phyloP scores from a whole-genome alignment of 2,888 invertebrate species.

The Caenorhabditis drosophilae region DNA sequence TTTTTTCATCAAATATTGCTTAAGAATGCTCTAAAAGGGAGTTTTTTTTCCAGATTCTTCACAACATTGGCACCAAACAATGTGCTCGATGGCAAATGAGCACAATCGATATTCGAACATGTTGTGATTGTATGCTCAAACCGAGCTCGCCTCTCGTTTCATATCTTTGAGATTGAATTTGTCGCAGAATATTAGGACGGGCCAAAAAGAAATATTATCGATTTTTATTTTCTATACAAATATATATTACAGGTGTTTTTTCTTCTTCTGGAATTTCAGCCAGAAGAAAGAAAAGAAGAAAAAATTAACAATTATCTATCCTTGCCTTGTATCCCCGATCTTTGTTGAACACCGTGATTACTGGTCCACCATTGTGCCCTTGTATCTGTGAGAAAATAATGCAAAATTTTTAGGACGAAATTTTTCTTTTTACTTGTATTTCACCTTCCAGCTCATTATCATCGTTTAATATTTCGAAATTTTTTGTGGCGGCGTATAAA shows the following conservation, averaged over 20 bases:
- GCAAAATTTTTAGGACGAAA: too few relatives aligned
- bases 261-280: too few relatives aligned
- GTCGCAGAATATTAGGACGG: too few relatives aligned
- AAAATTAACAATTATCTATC: too few relatives aligned
- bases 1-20: too few relatives aligned
- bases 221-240: too few relatives aligned
- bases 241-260: slow-evolving; percentile 18
- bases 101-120: slow-evolving; percentile 47
- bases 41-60: slow-evolving; percentile 39
- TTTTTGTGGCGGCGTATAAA: slow-evolving; percentile 25
- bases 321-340: slow-evolving; percentile 30
- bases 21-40: too few relatives aligned
- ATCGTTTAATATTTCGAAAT: slow-evolving; percentile 20
- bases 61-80: slow-evolving; percentile 44
- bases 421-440: slow-evolving; percentile 18
- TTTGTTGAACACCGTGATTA: slow-evolving; percentile 34
- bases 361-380: slow-evolving; percentile 24
- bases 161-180: slow-evolving; percentile 28
- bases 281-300: too few relatives aligned
- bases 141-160: slow-evolving; percentile 49
- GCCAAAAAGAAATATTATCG: too few relatives aligned
- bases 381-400: slow-evolving; percentile 14
- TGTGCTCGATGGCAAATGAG: slow-evolving; percentile 50
- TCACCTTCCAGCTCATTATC: slow-evolving; percentile 32
- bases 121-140: slow-evolving; percentile 54